Evolutionary conservation across 2,797 vertebrate genomes (phyloP).

Genomic region (Enteromius mattozi): DNA sequence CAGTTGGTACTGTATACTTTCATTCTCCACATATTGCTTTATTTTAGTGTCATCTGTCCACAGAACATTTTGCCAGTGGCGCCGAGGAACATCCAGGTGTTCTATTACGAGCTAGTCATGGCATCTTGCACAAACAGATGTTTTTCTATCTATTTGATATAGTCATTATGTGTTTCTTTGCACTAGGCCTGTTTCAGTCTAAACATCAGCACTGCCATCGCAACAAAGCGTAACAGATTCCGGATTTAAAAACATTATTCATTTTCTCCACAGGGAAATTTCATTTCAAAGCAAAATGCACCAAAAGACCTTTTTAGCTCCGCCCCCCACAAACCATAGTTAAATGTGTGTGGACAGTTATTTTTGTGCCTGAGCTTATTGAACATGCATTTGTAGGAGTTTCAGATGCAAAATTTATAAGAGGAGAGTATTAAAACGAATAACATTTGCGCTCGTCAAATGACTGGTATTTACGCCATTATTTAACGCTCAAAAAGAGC

Average conservation of each 20-base stretch:
- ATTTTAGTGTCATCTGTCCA: neutral
- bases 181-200: neutral
- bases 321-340: neutral
- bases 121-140: conserved; percentile 21
- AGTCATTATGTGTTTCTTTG: conserved; percentile 15
- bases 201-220: neutral
- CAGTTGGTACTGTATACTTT: neutral
- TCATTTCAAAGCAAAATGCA: neutral
- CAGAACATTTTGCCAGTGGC: conserved; percentile 2
- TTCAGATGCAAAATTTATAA: neutral
- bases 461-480: neutral
- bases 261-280: no score
- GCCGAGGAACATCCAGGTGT: conserved; percentile 11
- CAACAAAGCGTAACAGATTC: neutral
- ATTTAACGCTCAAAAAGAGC: neutral
- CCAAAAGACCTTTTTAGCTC: neutral
- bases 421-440: neutral
- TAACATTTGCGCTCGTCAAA: neutral
- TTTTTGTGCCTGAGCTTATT: neutral
- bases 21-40: neutral
- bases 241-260: no score
- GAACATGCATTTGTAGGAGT: neutral
- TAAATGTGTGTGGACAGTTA: no score
- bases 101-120: neutral
- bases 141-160: neutral